Conservation (phyloP, 2,113 vertebrate species). For the Myodes glareolus region DNA sequence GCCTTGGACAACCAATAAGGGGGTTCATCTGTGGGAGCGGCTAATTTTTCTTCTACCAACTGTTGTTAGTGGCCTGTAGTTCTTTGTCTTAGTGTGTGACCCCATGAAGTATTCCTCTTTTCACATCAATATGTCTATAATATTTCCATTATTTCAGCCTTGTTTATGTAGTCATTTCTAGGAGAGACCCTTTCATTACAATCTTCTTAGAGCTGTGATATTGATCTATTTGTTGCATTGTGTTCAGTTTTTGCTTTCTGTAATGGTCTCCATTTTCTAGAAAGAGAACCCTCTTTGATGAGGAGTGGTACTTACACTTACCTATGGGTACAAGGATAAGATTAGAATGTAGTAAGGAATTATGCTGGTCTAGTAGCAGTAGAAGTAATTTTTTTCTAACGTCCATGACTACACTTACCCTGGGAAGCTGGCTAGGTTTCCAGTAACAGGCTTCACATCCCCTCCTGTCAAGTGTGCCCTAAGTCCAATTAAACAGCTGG, state of each 20-base stretch:
- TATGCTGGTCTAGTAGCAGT: neutral
- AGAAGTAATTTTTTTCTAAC: neutral
- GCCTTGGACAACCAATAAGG: neutral
- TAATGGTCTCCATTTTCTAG: neutral
- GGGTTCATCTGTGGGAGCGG: neutral
- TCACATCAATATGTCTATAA: neutral
- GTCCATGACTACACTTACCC: neutral
- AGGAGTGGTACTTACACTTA: neutral
- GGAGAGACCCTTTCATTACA: neutral
- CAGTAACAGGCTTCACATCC: neutral
- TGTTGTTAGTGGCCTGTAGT: neutral
- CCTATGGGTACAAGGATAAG: neutral
- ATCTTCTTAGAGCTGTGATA: neutral
- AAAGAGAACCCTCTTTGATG: neutral
- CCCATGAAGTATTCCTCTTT: neutral
- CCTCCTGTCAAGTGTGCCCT: neutral
- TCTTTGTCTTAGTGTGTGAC: neutral
- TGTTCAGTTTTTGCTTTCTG: neutral
- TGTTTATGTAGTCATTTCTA: neutral
- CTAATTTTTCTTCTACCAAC: neutral
- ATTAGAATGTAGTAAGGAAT: neutral
- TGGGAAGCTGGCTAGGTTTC: neutral
- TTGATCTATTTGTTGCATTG: neutral
- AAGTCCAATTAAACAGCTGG: neutral
- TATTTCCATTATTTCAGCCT: neutral